Conservation (phyloP, 2,797 vertebrate genomes). For the Myioborus melanocephalus region DNA sequence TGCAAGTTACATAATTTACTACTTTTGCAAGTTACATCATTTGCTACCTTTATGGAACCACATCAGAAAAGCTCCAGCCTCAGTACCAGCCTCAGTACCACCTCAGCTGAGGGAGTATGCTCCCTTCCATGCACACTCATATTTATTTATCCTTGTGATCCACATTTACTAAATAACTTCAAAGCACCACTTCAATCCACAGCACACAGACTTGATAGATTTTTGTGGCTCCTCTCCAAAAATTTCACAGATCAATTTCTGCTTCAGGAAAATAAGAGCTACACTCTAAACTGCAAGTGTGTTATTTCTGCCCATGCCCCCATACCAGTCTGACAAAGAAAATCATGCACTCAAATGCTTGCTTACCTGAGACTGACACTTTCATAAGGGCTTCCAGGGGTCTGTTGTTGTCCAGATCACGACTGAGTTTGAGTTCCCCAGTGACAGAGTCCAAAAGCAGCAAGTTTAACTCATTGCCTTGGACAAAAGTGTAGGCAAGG, state of each 20-base stretch:
- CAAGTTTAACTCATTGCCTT: slow-evolving; percentile 91
- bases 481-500: slow-evolving; percentile 88
- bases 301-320: background rate
- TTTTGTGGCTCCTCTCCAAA: background rate
- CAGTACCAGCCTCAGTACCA: background rate
- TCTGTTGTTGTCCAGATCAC: slow-evolving; percentile 92
- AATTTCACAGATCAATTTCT: background rate
- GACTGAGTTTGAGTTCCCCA: slow-evolving; percentile 91
- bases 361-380: slow-evolving; percentile 93
- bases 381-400: slow-evolving; percentile 93
- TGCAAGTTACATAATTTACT: background rate
- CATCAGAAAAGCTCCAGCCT: background rate
- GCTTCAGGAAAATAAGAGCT: background rate
- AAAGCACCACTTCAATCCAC: background rate
- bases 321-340: background rate
- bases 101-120: background rate
- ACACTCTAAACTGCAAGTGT: background rate
- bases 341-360: rapidly evolving
- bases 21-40: background rate
- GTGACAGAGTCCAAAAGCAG: slow-evolving; percentile 88
- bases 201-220: background rate
- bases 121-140: background rate
- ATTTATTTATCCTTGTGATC: background rate
- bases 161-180: background rate
- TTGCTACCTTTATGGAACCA: background rate